A percentile compares a stretch with the other conserved stretches of the same genome.
Evolutionary conservation across 2,797 vertebrate species (phyloP).

Genomic region (Pampus argenteus): DNA sequence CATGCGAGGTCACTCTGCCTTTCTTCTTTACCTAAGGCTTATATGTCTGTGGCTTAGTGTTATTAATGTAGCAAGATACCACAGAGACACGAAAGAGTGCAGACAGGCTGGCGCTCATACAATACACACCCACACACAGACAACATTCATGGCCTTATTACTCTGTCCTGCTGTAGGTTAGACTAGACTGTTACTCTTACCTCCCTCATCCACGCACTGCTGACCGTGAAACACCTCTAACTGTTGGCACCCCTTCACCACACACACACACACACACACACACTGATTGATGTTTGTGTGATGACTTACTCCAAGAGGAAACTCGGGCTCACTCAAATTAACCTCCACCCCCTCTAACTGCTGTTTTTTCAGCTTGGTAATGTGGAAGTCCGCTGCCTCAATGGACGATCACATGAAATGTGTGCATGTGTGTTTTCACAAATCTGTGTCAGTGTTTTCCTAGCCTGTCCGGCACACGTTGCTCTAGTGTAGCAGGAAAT

Average conservation of each 20-base stretch:
- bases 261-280: conserved; percentile 29
- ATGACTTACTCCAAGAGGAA: conserved; percentile 75
- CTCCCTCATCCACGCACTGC: conserved; percentile 57
- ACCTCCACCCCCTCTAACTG: conserved; percentile 57
- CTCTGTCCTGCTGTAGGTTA: conserved; percentile 34
- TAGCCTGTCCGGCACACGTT: conserved; percentile 62
- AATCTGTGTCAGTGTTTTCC: conserved; percentile 67
- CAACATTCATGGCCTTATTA: conserved; percentile 13
- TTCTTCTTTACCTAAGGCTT: conserved; percentile 45
- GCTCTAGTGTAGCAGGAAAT: conserved; percentile 71
- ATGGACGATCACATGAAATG: conserved; percentile 64
- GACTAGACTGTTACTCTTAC: conserved; percentile 54
- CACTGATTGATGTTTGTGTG: conserved; percentile 63
- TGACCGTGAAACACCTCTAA: conserved; percentile 69
- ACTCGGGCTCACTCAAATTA: conserved; percentile 62
- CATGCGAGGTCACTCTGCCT: conserved; percentile 52
- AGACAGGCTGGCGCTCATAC: conserved; percentile 21
- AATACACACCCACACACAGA: background rate
- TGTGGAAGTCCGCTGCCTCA: conserved; percentile 72
- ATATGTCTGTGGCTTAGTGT: conserved; percentile 34
- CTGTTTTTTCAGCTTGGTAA: conserved; percentile 81
- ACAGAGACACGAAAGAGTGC: conserved; percentile 38
- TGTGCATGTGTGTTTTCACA: conserved; percentile 54
- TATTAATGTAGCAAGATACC: conserved; percentile 52
- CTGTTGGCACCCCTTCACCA: conserved; percentile 62